A percentile compares a stretch with the other conserved stretches of the same genome.
These are phyloP conservation scores for Penelope pileata DNA, from an alignment of 2,113 vertebrate species.

Conservation along the genomic window DNA sequence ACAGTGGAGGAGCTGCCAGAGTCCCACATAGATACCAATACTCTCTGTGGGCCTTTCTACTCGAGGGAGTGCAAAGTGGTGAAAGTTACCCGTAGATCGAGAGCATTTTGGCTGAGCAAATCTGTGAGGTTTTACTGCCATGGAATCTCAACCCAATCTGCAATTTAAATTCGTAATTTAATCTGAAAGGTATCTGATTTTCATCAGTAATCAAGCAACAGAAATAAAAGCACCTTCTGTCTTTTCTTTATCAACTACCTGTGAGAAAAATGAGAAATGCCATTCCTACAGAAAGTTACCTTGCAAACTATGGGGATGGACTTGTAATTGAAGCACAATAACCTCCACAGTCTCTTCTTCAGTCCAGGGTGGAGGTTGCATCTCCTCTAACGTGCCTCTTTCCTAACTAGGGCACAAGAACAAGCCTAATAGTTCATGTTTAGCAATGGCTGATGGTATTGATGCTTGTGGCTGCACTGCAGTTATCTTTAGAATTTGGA, in stretches of 20 bases:
- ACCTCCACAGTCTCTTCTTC: not conserved
- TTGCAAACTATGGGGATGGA: not conserved
- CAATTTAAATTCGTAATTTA: not conserved
- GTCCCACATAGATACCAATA: not conserved
- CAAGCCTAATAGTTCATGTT: not conserved
- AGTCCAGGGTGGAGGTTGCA: not conserved
- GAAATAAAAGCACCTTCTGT: not conserved
- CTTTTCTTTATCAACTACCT: not conserved
- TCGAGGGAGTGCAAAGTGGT: not conserved
- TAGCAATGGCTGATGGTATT: not conserved
- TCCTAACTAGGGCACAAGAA: not conserved
- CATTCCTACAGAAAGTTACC: not conserved
- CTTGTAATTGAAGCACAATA: not conserved
- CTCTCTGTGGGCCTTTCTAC: not conserved
- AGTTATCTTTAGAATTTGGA: not conserved
- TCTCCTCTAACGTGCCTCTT: not conserved
- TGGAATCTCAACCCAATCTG: not conserved
- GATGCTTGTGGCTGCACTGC: not conserved
- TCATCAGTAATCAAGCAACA: not conserved
- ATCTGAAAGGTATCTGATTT: not conserved
- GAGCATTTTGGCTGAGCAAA: not conserved
- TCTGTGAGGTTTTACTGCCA: not conserved
- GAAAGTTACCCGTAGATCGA: not conserved
- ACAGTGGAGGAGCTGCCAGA: not conserved
- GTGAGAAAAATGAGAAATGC: not conserved